Conservation (phyloP, 2,797 vertebrate species). For the Danio albolineatus region DNA sequence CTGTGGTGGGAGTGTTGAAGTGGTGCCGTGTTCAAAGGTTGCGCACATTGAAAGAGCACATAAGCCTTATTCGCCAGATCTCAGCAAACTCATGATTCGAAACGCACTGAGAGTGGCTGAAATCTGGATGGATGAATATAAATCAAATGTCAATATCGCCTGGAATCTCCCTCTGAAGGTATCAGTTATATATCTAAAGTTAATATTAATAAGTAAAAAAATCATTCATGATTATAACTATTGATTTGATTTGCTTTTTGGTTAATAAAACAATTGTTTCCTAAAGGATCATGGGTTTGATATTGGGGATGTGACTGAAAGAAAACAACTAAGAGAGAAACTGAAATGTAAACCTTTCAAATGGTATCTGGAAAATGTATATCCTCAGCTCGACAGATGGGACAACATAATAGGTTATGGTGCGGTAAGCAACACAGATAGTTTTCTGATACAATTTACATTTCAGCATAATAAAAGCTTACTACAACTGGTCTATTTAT, state of each 20-base stretch:
- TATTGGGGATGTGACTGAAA: constrained; percentile 81
- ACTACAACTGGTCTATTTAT: neutral
- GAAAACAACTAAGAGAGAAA: constrained; percentile 76
- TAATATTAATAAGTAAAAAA: too few relatives aligned
- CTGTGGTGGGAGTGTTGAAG: constrained; percentile 93
- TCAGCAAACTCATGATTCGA: constrained; percentile 81
- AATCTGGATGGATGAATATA: constrained; percentile 95
- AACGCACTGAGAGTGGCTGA: constrained; percentile 91
- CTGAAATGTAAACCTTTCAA: constrained; percentile 83
- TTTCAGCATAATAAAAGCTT: too few relatives aligned
- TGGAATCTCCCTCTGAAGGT: constrained; percentile 91
- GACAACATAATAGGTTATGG: constrained; percentile 63
- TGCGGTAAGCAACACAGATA: constrained; percentile 52
- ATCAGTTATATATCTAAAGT: too few relatives aligned
- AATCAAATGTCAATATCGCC: constrained; percentile 88
- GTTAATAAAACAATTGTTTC: neutral
- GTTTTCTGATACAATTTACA: neutral
- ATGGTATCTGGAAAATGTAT: constrained; percentile 84
- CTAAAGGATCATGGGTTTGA: constrained; percentile 79
- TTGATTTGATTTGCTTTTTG: neutral
- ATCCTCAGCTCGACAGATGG: constrained; percentile 68
- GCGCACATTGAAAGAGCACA: constrained; percentile 88
- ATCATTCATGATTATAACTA: too few relatives aligned
- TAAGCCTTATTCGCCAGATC: constrained; percentile 89
- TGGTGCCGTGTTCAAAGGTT: constrained; percentile 91